phyloP scores from a whole-genome alignment of 2,113 vertebrate species.

The Bubo bubo region DNA sequence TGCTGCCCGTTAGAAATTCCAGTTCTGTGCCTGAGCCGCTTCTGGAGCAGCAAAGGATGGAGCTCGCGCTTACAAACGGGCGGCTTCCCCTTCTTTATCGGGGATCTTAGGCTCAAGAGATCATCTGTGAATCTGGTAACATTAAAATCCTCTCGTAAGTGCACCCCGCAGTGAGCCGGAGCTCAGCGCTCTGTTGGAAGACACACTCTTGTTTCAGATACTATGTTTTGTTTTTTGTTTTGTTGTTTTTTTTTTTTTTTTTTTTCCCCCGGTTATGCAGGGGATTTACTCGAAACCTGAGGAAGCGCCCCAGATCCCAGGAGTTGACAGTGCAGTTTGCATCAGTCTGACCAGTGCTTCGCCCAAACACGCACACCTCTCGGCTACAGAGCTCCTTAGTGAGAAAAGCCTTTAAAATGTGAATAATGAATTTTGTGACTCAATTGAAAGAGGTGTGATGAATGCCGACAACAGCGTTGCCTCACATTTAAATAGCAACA shows the following conservation, averaged over 20 bases:
- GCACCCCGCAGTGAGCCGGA: neutral
- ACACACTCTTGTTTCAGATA: neutral
- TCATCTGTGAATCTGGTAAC: neutral
- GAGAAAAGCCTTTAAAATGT: neutral
- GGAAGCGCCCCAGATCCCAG: neutral
- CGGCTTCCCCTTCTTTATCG: neutral
- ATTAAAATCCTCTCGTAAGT: conserved; percentile 1
- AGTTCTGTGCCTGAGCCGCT: neutral
- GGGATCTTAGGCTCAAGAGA: neutral
- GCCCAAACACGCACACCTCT: neutral
- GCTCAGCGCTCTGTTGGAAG: neutral
- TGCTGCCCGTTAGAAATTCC: neutral
- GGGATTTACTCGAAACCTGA: neutral
- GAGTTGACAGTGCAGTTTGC: neutral
- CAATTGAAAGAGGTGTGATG: neutral
- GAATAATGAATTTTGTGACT: neutral
- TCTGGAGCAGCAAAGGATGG: neutral
- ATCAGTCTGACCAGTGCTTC: neutral
- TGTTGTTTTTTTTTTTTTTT: too few species aligned
- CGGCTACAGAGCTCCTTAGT: neutral
- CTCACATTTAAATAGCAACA: neutral
- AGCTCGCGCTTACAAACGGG: neutral
- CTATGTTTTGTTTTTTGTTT: too few species aligned
- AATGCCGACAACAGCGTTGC: neutral
- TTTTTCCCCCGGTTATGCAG: neutral